Conservation (phyloP, 2,797 vertebrate genomes). For the Champsocephalus gunnari region DNA sequence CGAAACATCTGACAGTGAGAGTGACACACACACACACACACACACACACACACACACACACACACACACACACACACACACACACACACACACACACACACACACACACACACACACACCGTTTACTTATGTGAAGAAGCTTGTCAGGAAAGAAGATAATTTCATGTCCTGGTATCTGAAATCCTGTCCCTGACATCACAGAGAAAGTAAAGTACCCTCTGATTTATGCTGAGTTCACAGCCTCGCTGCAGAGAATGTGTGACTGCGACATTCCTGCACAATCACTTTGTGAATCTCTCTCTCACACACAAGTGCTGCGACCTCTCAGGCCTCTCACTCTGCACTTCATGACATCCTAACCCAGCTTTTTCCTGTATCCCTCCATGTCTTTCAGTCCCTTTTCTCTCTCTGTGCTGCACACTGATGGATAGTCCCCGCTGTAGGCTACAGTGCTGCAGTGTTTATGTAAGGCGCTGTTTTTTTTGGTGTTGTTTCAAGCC, state of each 20-base stretch:
- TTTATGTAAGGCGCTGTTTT: constrained; percentile 71
- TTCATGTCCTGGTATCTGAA: constrained; percentile 57
- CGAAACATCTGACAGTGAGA: constrained; percentile 63
- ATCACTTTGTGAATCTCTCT: constrained; percentile 29
- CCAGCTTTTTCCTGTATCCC: constrained; percentile 48
- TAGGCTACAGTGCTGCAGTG: constrained; percentile 55
- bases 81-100: constrained; percentile 17
- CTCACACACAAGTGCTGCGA: constrained; percentile 24
- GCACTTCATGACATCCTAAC: constrained; percentile 25
- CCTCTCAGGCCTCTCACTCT: constrained; percentile 24
- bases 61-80: constrained; percentile 22
- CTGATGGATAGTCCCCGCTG: constrained; percentile 66
- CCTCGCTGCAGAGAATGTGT: constrained; percentile 26
- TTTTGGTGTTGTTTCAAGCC: constrained; percentile 75
- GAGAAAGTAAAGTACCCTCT: constrained; percentile 49
- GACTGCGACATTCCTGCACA: constrained; percentile 35
- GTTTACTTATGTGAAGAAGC: constrained; percentile 33
- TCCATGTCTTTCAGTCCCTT: constrained; percentile 37
- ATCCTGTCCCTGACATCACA: constrained; percentile 61
- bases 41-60: constrained; percentile 14
- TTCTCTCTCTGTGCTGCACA: constrained; percentile 26
- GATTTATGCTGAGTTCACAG: constrained; percentile 64
- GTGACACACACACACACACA: not conserved
- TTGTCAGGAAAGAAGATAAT: constrained; percentile 45
- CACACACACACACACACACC: constrained; percentile 1